Evolutionary conservation across 2,888 invertebrate genomes (phyloP).

Genomic region (Pseudolycoriella hygida): DNA sequence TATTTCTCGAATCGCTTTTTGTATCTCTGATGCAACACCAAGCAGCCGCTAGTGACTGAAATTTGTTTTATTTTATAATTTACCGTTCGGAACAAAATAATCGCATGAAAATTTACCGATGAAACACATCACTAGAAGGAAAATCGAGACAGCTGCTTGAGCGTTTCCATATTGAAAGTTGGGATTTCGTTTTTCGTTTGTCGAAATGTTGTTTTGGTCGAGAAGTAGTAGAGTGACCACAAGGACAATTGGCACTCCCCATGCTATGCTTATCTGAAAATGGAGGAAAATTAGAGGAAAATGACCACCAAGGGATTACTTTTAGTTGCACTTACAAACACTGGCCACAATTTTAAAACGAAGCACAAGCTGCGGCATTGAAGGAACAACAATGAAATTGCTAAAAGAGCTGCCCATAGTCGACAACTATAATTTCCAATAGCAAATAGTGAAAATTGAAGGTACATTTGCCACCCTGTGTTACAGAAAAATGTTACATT

Average conservation of each 20-base stretch:
- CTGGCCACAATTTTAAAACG: slow-evolving; percentile 56
- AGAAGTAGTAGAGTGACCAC: slow-evolving; percentile 43
- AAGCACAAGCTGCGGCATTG: slow-evolving; percentile 71
- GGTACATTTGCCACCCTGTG: slow-evolving; percentile 40
- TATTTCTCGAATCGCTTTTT: slow-evolving; percentile 51
- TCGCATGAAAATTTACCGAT: slow-evolving; percentile 46
- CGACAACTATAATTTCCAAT: slow-evolving; percentile 65
- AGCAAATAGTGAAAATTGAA: slow-evolving; percentile 61
- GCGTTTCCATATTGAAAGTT: slow-evolving; percentile 62
- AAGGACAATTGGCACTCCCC: slow-evolving; percentile 49
- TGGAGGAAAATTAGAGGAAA: slow-evolving; percentile 4
- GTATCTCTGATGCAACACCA: slow-evolving; percentile 69
- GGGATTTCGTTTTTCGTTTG: slow-evolving; percentile 45
- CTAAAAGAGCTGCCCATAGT: slow-evolving; percentile 71
- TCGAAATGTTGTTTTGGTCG: slow-evolving; percentile 30
- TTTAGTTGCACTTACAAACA: slow-evolving; percentile 32
- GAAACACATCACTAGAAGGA: slow-evolving; percentile 59
- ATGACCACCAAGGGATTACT: background rate
- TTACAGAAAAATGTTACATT: too few relatives aligned
- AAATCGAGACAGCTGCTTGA: slow-evolving; percentile 60
- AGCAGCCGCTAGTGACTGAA: slow-evolving; percentile 58
- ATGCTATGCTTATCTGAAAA: slow-evolving; percentile 38
- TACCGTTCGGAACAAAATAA: too few relatives aligned
- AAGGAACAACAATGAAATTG: slow-evolving; percentile 62
- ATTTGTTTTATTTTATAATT: background rate